These are phyloP conservation scores for Calliopsis andreniformis DNA, from an alignment of 1,140 invertebrate species.

Conservation along the genomic window DNA sequence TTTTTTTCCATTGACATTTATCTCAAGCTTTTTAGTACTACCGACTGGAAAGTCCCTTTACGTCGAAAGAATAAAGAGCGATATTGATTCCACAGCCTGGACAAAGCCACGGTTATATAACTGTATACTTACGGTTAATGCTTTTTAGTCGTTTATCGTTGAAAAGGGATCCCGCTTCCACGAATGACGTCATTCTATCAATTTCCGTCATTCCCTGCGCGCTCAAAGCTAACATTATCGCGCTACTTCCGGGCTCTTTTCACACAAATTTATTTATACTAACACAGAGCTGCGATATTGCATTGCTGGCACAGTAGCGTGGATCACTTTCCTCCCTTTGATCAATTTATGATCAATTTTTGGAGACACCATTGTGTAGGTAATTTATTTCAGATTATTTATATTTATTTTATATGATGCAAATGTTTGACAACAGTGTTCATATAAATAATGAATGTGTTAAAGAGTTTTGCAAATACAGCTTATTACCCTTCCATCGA, in stretches of 20 bases:
- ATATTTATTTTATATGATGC: too few species aligned
- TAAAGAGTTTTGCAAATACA: too few species aligned
- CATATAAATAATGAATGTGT: too few species aligned
- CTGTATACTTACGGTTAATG: conserved; percentile 11
- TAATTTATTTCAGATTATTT: too few species aligned
- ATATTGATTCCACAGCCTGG: conserved; percentile 10
- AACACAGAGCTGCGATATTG: not conserved
- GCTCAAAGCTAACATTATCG: conserved; percentile 12
- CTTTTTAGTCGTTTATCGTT: not conserved
- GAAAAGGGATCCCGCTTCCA: not conserved
- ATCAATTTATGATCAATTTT: too few species aligned
- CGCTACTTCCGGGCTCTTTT: not conserved
- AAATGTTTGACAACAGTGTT: too few species aligned
- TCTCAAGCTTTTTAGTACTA: not conserved
- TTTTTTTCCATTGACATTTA: not conserved
- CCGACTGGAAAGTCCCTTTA: too few species aligned
- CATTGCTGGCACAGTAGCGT: not conserved
- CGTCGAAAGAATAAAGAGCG: too few species aligned
- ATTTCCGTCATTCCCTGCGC: not conserved
- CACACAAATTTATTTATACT: conserved; percentile 16
- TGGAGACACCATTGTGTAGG: too few species aligned
- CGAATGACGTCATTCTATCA: not conserved
- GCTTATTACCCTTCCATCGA: not conserved
- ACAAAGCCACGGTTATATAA: not conserved
- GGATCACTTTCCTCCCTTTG: not conserved